Base-by-base conservation (phyloP, 2,797 vertebrate species). In the Notoglanidium macrostoma region DNA sequence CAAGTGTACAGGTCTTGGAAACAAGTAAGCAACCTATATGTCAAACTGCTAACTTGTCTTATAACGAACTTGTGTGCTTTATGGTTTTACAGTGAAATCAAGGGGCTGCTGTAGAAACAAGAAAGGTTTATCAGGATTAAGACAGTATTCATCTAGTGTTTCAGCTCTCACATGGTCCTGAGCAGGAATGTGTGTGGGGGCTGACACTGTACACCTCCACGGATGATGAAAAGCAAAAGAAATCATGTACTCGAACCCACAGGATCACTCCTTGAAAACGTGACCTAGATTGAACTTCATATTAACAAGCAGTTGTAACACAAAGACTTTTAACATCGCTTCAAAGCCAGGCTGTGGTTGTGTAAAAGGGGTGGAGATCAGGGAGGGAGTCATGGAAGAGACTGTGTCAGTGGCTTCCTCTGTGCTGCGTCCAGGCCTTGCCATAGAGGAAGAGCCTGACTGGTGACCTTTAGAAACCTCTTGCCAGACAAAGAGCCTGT, bases 401-500 rank as follows among this genome's bases (percentile, higher is more conserved):
- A 70, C 86, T 88, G 93, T 92, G 91, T 93, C 89, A 32, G 82
- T 92, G 74, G 86, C 91, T 95, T 95, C 92, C 92, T 95, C 91
- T 93, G 81, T 89, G 40, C 91, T 77, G 87, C 40, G 80, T 88
- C 87, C 88, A 91, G 72, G 51, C 74, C 73, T 68, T 54, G 49
- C 57, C 51, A 70, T 87, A 90, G 88, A 91, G 88, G 91, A 92
- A 92, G 89, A 90, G 89, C 88, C 91, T 88, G 92, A 88, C 90
- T 92, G 87, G 89, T 93, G 92, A 90, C 90, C 92, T 91, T 89
- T 92, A 91, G 91, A 91, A 93, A 90, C 90, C 91, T 90, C 89
- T 32, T n/a, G 87, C 86, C 89, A 89, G 88, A 96, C 95, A 96
- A 96, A 96, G 95, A 90, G 87, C 85, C 93, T 91, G 90, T 95